Evolutionary conservation across 2,888 invertebrate genomes (phyloP), one percentile per base, ranked within the genome.

Genomic region (Apotomis turbidana): DNA sequence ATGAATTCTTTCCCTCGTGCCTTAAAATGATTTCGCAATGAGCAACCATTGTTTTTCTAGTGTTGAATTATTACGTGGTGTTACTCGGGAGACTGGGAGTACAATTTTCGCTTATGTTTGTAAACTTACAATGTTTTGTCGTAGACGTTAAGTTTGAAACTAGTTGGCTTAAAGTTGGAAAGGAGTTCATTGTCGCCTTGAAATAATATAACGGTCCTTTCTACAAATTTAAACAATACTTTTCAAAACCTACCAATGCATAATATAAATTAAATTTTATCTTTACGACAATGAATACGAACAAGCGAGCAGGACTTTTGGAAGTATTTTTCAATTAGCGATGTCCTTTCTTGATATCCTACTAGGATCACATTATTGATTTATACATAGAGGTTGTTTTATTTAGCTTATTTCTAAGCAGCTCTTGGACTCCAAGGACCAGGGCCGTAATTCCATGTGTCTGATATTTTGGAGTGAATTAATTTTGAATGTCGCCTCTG

Each of bases 41-140:
- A 69, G 68, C 51, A 57, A 54, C 72, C 76, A 79, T 68, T 78
- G 76, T 84, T 85, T 83, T 82, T 76, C 77, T 81, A 80, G 78
- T 85, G 83, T 86, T 85, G 83, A 87, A 87, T 86, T 87, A 85
- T 83, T 80, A 82, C 80, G 76, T 74, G 78, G 78, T 83, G 80
- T 84, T 83, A 78, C 82, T 79, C 77, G 75, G 70, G 80, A 79
- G 79, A 79, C 76, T 67, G 73, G 52, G 74, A 79, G 80, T 80
- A 72, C 73, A 74, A 62, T 68, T 83, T 79, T 80, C 78, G 76
- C 83, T 82, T 82, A 77, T 74, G 76, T 75, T 79, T 81, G 71
- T 76, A 79, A 81, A 80, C 78, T 79, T 80, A 76, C 74, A 77
- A 70, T 73, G 76, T 80, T 78, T 78, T 79, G 76, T 68, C 27